Evolutionary conservation across 92 coral and sea anemone genomes (phyloP), one percentile per base, ranked within the genome.

Genomic region (Phenganax stokvisi): DNA sequence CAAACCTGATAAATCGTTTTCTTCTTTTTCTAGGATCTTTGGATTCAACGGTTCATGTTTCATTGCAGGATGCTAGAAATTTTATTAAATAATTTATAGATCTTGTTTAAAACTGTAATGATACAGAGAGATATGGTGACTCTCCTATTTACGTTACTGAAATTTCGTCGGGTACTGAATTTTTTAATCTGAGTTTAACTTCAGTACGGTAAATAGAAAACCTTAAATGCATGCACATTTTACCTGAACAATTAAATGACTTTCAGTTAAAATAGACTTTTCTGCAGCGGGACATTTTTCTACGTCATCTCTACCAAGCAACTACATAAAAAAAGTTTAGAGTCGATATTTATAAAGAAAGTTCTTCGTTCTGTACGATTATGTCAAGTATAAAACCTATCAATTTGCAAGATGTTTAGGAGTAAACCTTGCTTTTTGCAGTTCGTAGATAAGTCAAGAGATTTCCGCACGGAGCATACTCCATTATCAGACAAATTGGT

Each of bases 391-490:
- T 37, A 37, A 37, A 37, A 37, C 47, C 47, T 37, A 37, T 37
- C 47, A 37, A 37, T 37, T 37, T 37, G 47, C 47, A 37, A 37
- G 47, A 37, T 37, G 47, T 37, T 37, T 37, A 37, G 47, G 47
- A 37, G 47, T 16, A 71, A 15, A 94, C 98, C 87, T 85, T 91
- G 75, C 85, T 91, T 11, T 93, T 86, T 20, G 91, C 81, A 74
- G 86, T 90, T 65, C 98, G 86, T 47, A 94, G 84, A 76, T 91
- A 91, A 57, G 89, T 92, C 52, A 89, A 79, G 51, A 94, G 83
- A 56, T 94, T 96, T 6, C 97, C 97, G 71, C 90, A 84, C 7
- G 98, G 98, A 9, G 90, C 96, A 69, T 88, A 94, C 69, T 94
- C 97, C 63, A 94, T 89, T 57, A 94, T 56, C 3, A 91, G 88